Conservation (phyloP, 1,140 invertebrate genomes). For the Dreissena polymorpha region DNA sequence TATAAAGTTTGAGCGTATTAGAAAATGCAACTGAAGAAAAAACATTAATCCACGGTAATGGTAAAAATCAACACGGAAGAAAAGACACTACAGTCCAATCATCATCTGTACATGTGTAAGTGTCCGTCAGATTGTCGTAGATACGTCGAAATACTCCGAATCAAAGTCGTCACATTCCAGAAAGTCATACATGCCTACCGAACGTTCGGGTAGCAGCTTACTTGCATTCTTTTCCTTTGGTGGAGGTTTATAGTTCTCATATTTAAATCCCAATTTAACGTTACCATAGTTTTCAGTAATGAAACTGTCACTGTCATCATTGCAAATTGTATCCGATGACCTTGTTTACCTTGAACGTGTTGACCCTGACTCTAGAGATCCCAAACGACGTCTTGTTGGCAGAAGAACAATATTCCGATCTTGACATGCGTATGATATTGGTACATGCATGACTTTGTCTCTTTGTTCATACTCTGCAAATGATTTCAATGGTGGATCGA, state of each 20-base stretch:
- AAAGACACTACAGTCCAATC: slow-evolving; percentile 50
- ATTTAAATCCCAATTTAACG: neutral
- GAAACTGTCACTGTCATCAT: slow-evolving; percentile 8
- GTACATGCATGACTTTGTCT: no score
- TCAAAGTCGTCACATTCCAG: slow-evolving; percentile 45
- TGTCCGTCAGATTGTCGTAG: slow-evolving; percentile 48
- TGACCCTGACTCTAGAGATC: slow-evolving; percentile 34
- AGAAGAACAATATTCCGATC: neutral
- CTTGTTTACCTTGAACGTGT: neutral
- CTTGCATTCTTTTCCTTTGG: slow-evolving; percentile 8
- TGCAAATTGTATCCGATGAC: slow-evolving; percentile 9
- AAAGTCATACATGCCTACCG: slow-evolving; percentile 44
- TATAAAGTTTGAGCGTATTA: no score
- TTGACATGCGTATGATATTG: no score
- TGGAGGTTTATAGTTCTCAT: neutral
- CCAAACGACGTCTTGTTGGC: slow-evolving; percentile 11
- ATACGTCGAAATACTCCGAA: slow-evolving; percentile 40
- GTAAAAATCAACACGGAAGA: slow-evolving; percentile 27
- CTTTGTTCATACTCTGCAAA: no score
- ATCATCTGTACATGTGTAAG: slow-evolving; percentile 43
- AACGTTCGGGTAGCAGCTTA: slow-evolving; percentile 1
- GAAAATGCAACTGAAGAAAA: no score
- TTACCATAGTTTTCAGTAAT: neutral
- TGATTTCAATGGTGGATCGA: no score
- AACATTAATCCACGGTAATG: no score